These are phyloP conservation scores for Chaenodraco wilsoni DNA, from an alignment of 2,797 vertebrate genomes.

Conservation along the genomic window DNA sequence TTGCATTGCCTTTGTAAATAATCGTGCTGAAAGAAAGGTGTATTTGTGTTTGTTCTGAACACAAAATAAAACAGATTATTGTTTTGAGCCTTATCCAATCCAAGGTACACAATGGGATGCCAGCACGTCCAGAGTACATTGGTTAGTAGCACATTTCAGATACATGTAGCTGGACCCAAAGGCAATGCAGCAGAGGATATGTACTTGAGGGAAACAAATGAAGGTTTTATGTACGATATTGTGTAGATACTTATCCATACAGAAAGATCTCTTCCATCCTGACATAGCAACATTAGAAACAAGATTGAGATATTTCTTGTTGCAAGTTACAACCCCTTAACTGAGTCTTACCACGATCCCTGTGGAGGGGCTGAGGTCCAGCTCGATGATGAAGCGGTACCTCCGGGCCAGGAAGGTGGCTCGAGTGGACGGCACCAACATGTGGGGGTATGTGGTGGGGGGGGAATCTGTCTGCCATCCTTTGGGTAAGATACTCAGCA, in stretches of 20 bases:
- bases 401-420: constrained; percentile 94
- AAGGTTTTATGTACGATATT: no score
- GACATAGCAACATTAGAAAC: not conserved
- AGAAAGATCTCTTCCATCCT: not conserved
- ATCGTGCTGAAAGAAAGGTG: no score
- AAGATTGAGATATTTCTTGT: not conserved
- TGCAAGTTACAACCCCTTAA: not conserved
- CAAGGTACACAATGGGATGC: not conserved
- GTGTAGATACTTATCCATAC: not conserved
- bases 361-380: constrained; percentile 98
- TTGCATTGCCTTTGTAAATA: no score
- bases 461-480: constrained; percentile 92
- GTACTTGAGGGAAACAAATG: not conserved
- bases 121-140: not conserved
- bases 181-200: not conserved
- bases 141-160: not conserved
- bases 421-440: constrained; percentile 91
- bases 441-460: constrained; percentile 82
- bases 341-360: constrained; percentile 93
- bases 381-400: constrained; percentile 96
- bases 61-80: no score
- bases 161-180: not conserved
- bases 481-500: constrained; percentile 92
- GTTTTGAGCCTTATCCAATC: not conserved
- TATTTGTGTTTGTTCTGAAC: no score